A percentile compares a stretch with the other conserved stretches of the same genome.
Evolutionary conservation across 2,113 vertebrate genomes (phyloP).

Genomic region (Poeciliopsis retropinna): DNA sequence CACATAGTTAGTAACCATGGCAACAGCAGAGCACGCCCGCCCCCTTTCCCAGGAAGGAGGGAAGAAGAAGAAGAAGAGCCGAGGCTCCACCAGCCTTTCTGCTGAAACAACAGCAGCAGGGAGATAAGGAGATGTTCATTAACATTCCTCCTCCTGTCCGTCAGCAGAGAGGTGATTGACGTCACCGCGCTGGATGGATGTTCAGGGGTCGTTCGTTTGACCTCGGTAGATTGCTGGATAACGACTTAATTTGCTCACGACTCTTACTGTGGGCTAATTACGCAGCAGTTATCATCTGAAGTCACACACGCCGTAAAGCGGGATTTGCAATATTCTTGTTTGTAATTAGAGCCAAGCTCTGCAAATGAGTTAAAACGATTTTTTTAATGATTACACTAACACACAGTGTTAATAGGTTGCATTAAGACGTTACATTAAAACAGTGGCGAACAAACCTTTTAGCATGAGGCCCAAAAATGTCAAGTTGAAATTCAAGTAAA

Average conservation of each 20-base stretch:
- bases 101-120: conserved; percentile 29
- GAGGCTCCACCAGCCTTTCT: conserved; percentile 8
- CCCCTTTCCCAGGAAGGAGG: conserved; percentile 2
- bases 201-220: conserved; percentile 30
- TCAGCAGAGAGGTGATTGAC: conserved; percentile 32
- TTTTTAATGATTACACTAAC: not conserved
- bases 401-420: not conserved
- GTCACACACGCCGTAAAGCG: not conserved
- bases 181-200: conserved; percentile 34
- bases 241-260: conserved; percentile 34
- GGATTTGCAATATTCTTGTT: not conserved
- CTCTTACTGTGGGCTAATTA: conserved; percentile 26
- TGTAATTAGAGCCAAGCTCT: not conserved
- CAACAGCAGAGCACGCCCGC: conserved; percentile 54
- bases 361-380: not conserved
- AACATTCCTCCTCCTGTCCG: conserved; percentile 24
- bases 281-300: conserved; percentile 12
- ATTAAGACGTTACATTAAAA: not conserved
- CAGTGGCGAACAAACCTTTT: too few relatives aligned
- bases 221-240: conserved; percentile 15
- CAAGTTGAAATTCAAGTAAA: too few relatives aligned
- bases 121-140: conserved; percentile 27
- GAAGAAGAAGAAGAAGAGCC: conserved; percentile 20
- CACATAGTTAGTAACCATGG: conserved; percentile 59
- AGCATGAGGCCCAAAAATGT: too few relatives aligned